Evolutionary conservation across 2,113 vertebrate species (phyloP).

Genomic region (Cochlearius cochlearius): DNA sequence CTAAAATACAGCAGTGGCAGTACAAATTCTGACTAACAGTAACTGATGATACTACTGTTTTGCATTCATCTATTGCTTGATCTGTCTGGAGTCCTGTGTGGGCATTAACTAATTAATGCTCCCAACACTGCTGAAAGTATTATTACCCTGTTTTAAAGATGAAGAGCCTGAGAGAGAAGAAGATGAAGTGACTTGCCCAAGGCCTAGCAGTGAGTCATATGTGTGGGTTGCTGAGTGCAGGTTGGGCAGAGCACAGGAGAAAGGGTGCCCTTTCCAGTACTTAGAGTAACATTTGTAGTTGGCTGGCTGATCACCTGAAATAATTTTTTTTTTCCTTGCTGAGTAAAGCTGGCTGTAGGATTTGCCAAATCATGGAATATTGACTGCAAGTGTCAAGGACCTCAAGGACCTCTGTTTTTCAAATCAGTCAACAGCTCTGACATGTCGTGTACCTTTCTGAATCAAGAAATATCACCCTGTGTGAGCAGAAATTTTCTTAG

Average conservation of each 20-base stretch:
- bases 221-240: conserved; percentile 34
- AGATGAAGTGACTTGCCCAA: conserved; percentile 42
- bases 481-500: neutral
- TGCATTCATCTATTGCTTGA: conserved; percentile 16
- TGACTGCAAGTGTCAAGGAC: neutral
- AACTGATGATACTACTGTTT: conserved; percentile 34
- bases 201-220: conserved; percentile 42
- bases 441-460: neutral
- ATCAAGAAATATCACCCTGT: neutral
- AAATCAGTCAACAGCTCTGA: neutral
- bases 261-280: neutral
- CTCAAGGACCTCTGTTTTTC: neutral
- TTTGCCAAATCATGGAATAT: neutral
- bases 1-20: neutral
- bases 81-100: conserved; percentile 40
- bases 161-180: conserved; percentile 10
- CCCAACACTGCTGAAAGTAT: conserved; percentile 6
- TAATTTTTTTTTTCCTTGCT: neutral
- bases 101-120: conserved; percentile 53
- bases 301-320: neutral
- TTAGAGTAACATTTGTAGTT: conserved; percentile 1
- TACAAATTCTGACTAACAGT: conserved; percentile 61
- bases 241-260: neutral
- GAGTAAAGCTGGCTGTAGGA: neutral
- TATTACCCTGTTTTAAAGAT: conserved; percentile 36